These are phyloP conservation scores for Acleris cristana DNA, from an alignment of 2,888 invertebrate genomes.

Conservation along the genomic window DNA sequence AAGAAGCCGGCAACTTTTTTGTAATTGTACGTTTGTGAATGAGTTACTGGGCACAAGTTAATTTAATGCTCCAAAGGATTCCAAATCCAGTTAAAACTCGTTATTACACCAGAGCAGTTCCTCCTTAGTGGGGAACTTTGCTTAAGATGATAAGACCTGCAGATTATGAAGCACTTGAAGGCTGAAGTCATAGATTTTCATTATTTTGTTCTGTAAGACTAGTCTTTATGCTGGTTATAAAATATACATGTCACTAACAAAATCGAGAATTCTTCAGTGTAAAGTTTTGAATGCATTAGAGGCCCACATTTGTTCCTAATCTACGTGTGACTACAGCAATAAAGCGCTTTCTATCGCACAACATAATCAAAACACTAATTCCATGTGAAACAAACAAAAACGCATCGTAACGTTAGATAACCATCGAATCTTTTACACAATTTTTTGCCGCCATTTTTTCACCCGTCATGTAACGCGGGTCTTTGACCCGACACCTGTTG, in stretches of 20 bases:
- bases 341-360: conserved; percentile 16
- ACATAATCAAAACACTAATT: conserved; percentile 24
- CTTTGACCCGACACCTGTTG: conserved; percentile 64
- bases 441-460: conserved; percentile 71
- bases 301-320: no score
- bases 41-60: conserved; percentile 9
- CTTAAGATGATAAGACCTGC: no score
- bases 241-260: no score
- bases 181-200: no score
- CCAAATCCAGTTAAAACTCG: conserved; percentile 7
- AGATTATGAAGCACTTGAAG: no score
- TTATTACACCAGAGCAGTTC: no score
- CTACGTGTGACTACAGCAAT: conserved; percentile 2
- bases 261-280: no score
- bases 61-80: conserved; percentile 21
- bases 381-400: conserved; percentile 53
- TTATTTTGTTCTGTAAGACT: no score
- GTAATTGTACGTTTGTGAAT: conserved; percentile 13
- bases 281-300: no score
- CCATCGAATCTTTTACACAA: conserved; percentile 49
- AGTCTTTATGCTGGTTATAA: no score
- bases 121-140: no score
- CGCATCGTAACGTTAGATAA: conserved; percentile 47
- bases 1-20: conserved; percentile 12
- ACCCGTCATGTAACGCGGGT: conserved; percentile 68